These are phyloP conservation scores for Clepsis dumicolana DNA, from an alignment of 2,888 invertebrate genomes.

Conservation along the genomic window DNA sequence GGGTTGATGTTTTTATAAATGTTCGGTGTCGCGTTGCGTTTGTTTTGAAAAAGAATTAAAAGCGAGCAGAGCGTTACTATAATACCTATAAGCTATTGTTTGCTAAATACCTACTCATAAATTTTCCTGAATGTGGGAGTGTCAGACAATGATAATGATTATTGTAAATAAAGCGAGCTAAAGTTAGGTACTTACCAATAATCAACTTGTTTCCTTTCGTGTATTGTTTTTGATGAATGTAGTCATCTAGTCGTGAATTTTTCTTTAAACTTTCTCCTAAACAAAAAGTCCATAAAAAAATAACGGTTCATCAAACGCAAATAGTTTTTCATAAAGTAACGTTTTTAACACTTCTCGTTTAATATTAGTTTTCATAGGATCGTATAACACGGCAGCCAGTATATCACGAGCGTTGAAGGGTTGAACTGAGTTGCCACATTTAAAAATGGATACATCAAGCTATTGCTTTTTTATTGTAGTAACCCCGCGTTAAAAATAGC, in stretches of 20 bases:
- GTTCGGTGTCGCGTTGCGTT: slow-evolving; percentile 48
- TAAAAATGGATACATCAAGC: slow-evolving; percentile 73
- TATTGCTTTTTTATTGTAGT: slow-evolving; percentile 72
- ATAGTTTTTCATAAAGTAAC: slow-evolving; percentile 55
- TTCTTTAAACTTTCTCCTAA: not conserved
- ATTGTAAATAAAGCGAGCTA: too few relatives aligned
- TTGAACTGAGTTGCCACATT: slow-evolving; percentile 65
- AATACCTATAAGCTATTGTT: too few relatives aligned
- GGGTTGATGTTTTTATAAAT: slow-evolving; percentile 61
- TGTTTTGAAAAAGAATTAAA: not conserved
- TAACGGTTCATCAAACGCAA: slow-evolving; percentile 59
- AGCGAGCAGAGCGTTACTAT: slow-evolving; percentile 14
- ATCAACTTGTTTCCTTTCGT: too few relatives aligned
- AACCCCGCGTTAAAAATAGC: slow-evolving; percentile 69
- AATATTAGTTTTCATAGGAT: slow-evolving; percentile 68
- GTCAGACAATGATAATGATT: too few relatives aligned
- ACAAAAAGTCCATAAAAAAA: slow-evolving; percentile 45
- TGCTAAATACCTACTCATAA: too few relatives aligned
- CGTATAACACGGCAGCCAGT: slow-evolving; percentile 66
- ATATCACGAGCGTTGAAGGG: slow-evolving; percentile 72
- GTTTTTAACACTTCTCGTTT: slow-evolving; percentile 61
- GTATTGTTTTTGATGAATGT: too few relatives aligned
- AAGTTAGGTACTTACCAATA: too few relatives aligned
- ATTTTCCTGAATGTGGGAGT: too few relatives aligned
- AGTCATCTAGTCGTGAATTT: too few relatives aligned